Evolutionary conservation across 1,140 invertebrate genomes (phyloP), one percentile per base, ranked within the genome.

Genomic region (Pinna nobilis): DNA sequence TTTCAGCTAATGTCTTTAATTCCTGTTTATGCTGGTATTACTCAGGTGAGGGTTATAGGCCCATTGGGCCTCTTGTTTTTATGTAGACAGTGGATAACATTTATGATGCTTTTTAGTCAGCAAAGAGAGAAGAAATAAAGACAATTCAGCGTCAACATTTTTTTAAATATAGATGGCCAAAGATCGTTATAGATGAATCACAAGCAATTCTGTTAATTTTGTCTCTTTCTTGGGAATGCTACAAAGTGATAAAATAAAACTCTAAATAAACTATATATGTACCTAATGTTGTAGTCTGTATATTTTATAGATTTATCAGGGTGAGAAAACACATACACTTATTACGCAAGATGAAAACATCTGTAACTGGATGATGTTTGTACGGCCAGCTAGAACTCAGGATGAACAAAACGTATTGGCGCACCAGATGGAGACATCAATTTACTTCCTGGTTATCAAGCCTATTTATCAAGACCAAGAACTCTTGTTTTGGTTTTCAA

Each of bases 281-380:
- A 51, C 39, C 23, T 63, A 23, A n/a, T n/a, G 50, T 33, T 18
- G 30, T 18, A 32, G 49, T 9, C 20, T 41, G 37, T 39, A 13
- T 44, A n/a, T 49, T 47, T 72, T 51, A 44, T 49, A 30, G 30
- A 64, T 57, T 32, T 70, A 47, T 61, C 44, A 41, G 70, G 72
- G 72, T 23, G 57, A 63, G 9, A 63, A 60, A 33, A 18, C 41
- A 23, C 60, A 78, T 32, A 44, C 44, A 18, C 64, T 66, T 25
- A 70, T 32, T 55, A 66, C 32, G 32, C 25, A 25, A 23, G 79
- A 84, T 76, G 83, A 85, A 61, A 67, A 78, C 50, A 53, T 55
- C 1, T 75, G 67, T 51, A 85, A 85, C 61, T 85, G 83, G 83
- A 75, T 84, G 49, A 83, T 77, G 77, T 85, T 82, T 75, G 33